Percentiles rank a stretch among this genome's conserved stretches.
Conservation (phyloP, 2,888 invertebrate species). For the Melangyna quadrimaculata region DNA sequence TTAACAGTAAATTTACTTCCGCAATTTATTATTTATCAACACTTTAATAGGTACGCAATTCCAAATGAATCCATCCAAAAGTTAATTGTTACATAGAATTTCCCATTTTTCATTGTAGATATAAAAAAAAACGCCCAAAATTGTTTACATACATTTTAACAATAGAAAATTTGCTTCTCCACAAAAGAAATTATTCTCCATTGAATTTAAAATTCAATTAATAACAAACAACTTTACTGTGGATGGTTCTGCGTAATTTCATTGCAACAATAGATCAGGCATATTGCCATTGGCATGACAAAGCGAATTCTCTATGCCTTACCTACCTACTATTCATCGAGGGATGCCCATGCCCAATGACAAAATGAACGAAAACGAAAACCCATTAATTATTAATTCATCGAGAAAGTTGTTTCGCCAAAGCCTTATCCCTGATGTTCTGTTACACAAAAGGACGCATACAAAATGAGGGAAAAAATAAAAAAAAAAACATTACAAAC, state of each 20-base stretch:
- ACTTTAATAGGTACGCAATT: neutral
- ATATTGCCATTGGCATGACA: slow-evolving; percentile 36
- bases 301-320: slow-evolving; percentile 3
- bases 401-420: slow-evolving; percentile 34
- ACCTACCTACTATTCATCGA: too few relatives aligned
- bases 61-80: neutral
- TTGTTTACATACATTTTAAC: slow-evolving; percentile 27
- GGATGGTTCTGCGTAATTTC: slow-evolving; percentile 55
- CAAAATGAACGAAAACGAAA: slow-evolving; percentile 24
- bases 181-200: slow-evolving; percentile 38
- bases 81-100: neutral
- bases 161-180: slow-evolving; percentile 7
- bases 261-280: slow-evolving; percentile 57
- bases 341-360: neutral
- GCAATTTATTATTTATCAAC: neutral
- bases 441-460: slow-evolving; percentile 11
- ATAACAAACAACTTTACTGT: slow-evolving; percentile 48
- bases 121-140: neutral
- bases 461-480: slow-evolving; percentile 1
- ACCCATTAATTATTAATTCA: slow-evolving; percentile 67
- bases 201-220: slow-evolving; percentile 64
- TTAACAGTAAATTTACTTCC: neutral
- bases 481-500: slow-evolving; percentile 16
- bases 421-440: neutral
- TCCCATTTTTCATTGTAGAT: neutral